Conservation (phyloP, 2,888 invertebrate species). For the Acanthosepion pharaonis region DNA sequence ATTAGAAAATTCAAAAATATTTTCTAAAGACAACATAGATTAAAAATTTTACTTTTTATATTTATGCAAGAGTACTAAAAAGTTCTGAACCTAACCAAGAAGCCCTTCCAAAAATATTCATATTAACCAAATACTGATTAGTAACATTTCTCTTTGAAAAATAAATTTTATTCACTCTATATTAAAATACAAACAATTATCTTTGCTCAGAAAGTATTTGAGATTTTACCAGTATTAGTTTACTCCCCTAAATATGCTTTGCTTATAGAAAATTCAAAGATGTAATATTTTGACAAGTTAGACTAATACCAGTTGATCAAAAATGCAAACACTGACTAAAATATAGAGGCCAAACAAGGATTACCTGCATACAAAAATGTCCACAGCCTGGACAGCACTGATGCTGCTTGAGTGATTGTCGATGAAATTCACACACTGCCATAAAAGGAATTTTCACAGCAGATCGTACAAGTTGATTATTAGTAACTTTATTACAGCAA, state of each 20-base stretch:
- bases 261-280: background rate
- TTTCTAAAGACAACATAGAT: background rate
- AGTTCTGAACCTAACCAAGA: too few relatives aligned
- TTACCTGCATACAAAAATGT: conserved; percentile 88
- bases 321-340: too few relatives aligned
- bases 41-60: background rate
- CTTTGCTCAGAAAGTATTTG: background rate
- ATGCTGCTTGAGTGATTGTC: conserved; percentile 83
- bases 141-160: too few relatives aligned
- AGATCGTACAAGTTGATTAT: conserved; percentile 72
- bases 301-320: too few relatives aligned
- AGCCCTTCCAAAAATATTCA: background rate
- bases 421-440: conserved; percentile 86
- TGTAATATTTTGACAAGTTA: background rate
- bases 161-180: too few relatives aligned
- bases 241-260: too few relatives aligned
- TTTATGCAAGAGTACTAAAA: too few relatives aligned
- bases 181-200: background rate
- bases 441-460: conserved; percentile 82
- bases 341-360: background rate
- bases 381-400: conserved; percentile 94
- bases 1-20: background rate
- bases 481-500: conserved; percentile 82
- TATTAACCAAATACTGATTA: background rate
- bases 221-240: too few relatives aligned